Base-by-base conservation (phyloP, 1,140 invertebrate species). In the Drosophila nasuta region DNA sequence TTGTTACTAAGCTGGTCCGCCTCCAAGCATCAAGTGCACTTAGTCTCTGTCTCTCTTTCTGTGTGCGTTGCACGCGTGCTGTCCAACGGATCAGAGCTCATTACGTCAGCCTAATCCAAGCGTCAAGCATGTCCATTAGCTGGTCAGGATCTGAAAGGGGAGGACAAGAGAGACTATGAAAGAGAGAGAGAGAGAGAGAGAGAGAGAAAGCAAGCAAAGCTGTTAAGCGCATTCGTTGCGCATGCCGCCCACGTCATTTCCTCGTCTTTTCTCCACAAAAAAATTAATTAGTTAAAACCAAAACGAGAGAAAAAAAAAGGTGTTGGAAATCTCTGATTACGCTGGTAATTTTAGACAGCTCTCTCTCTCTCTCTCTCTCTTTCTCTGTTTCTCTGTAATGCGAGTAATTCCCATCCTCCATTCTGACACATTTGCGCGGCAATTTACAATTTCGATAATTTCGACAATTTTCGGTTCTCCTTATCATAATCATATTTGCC, bases 251-350 rank as follows among this genome's bases (percentile, higher is more conserved):
- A 62, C 56, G 43, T 72, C 49, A 63, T 67, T 35, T 54, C 45
- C 45, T 63, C 60, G 17, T 41, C 28, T 62, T 38, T 63, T 25
- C 17, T 35, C n/a, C 46, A 43, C 63, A 51, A 57, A 83, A 83
- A 73, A 78, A 83, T 89, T 80, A 88, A 88, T 87, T 88, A 81
- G 73, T 75, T 80, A 59, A 64, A 69, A 68, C 35, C 45, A 48
- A 17, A 52, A 33, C 28, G 10, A 41, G 10, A 60, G 1, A 28
- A 56, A 13, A 30, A 49, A 66, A 82, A 89, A 88, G 85, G 85
- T 88, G 85, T 81, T 89, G 86, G 85, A 89, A 88, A 88, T 88
- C 85, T 88, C 85, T 76, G 77, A 88, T 88, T 88, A 83, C 83
- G 57, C 60, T 57, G 58, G 85, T 81, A 88, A 88, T 89, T 89